phyloP scores from a whole-genome alignment of 2,888 invertebrate genomes.

The Apodemia zela region DNA sequence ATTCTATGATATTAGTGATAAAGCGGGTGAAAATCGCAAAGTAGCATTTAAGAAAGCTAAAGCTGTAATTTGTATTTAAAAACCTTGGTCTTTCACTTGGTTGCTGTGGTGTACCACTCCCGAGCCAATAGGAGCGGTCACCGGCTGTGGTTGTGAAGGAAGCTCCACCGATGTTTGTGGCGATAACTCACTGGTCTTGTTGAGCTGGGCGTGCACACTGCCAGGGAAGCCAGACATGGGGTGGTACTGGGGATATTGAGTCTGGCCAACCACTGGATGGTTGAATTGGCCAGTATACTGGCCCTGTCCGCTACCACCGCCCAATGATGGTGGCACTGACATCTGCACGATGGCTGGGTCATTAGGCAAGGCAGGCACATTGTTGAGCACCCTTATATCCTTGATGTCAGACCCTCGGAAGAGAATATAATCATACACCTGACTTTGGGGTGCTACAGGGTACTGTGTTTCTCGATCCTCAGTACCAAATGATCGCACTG shows the following conservation, averaged over 20 bases:
- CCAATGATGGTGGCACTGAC: conserved; percentile 87
- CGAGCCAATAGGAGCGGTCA: conserved; percentile 67
- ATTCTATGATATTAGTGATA: conserved; percentile 18
- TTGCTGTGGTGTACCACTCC: conserved; percentile 68
- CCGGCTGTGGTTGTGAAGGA: conserved; percentile 53
- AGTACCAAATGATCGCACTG: conserved; percentile 99
- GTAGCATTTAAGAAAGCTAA: conserved; percentile 59
- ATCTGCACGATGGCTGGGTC: conserved; percentile 99
- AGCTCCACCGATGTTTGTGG: conserved; percentile 68
- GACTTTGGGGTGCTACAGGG: conserved; percentile 97
- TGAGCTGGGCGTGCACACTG: conserved; percentile 65
- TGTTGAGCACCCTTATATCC: conserved; percentile 97
- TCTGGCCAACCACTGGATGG: conserved; percentile 85
- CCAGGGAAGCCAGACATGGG: conserved; percentile 77
- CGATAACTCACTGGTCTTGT: conserved; percentile 79
- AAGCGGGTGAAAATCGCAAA: conserved; percentile 66
- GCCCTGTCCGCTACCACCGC: conserved; percentile 79
- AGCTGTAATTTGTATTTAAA: conserved; percentile 49
- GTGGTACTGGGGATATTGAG: conserved; percentile 70
- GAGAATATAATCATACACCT: conserved; percentile 98
- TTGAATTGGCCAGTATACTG: conserved; percentile 83
- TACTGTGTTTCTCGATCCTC: conserved; percentile 98
- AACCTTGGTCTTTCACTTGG: conserved; percentile 82
- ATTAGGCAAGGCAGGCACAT: conserved; percentile 91
- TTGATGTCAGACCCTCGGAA: conserved; percentile 99